Base-by-base conservation (phyloP, 2,113 vertebrate genomes). In the Myrmecophaga tridactyla region DNA sequence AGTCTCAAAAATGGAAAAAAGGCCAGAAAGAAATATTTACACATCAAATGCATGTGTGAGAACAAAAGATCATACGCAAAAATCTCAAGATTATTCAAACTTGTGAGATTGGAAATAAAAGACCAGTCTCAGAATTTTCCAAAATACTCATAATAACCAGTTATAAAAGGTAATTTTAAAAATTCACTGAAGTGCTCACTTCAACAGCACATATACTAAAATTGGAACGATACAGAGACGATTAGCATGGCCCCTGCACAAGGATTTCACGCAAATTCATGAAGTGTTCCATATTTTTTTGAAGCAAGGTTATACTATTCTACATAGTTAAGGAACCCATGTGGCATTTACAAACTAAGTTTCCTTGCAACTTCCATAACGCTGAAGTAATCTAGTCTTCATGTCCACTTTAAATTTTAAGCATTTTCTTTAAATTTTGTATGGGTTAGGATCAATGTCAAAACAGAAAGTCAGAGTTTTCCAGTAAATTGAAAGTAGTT, bases 341-440 rank as follows among this genome's bases (percentile, higher is more conserved):
- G 20, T 18, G 41, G 12, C 15, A 65, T 77, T 92, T 96, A 84
- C 48, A 39, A 65, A 60, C 17, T 82, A 36, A 65, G 12, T 78
- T 77, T 75, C 90, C 58, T 93, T 94, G 10, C 51, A 48, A 78
- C 60, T 89, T 77, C 51, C 20, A 13, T 90, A 82, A 90, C 81
- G 96, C 88, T 94, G 60, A 77, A 41, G 39, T 81, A 51, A 65
- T 90, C 76, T 81, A 67, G 63, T 89, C 84, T 95, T 51, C 18
- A 85, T 85, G 39, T 89, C 29, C 20, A 25, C 4, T 76, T 78
- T 73, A 83, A 73, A 51, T 58, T 92, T 90, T 72, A 75, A 86
- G 31, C n/a, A 77, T 93, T 86, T 86, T 75, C 39, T 93, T 82
- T 63, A 0, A 41, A n/a, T 89, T 13, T 91, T 89, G 85, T 83